Base-by-base conservation (phyloP, 92 coral and sea anemone genomes). In the Virgularia gustaviana region DNA sequence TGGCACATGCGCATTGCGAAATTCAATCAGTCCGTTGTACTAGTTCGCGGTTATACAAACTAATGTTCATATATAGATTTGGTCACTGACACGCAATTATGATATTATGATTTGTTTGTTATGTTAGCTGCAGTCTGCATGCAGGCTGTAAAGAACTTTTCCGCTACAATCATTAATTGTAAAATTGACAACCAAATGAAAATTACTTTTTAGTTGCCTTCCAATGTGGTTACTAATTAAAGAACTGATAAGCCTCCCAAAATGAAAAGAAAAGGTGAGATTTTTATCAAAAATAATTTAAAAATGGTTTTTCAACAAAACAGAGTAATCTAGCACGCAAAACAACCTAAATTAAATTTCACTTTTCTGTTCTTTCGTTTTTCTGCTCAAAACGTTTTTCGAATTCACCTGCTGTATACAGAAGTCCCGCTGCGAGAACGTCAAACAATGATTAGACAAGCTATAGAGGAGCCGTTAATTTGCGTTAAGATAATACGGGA, bases 191-290 rank as follows among this genome's bases (percentile, higher is more conserved):
- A 32, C 43, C 60, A 68, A 68, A 68, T 49, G 75, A 68, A 68
- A 68, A 68, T 68, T 68, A 68, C 72, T 65, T 68, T 66, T 68
- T 68, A 47, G 75, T 68, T 68, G 47, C 47, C 75, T 38, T 37
- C 25, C 53, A 55, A 68, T 68, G 75, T 49, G 75, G 43, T 68
- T 35, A 47, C 49, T 68, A 68, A 68, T 68, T 68, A 68, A 68
- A 36, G 45, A n/a, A 68, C 28, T 47, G 75, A 49, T 68, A 68
- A 68, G 44, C 60, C 60, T 25, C 59, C 60, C 75, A 47, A 49
- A 68, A 49, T 68, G 75, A 68, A 51, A 68, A 47, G 75, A 49
- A 51, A 49, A 53, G 25, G 47, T n/a, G 61, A 68, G 75, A 68
- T 68, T 68, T 52, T 68, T 68, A 68, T 68, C 75, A 13, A 24